Conservation (phyloP, 2,113 vertebrate species). For the Scartelaos histophorus region DNA sequence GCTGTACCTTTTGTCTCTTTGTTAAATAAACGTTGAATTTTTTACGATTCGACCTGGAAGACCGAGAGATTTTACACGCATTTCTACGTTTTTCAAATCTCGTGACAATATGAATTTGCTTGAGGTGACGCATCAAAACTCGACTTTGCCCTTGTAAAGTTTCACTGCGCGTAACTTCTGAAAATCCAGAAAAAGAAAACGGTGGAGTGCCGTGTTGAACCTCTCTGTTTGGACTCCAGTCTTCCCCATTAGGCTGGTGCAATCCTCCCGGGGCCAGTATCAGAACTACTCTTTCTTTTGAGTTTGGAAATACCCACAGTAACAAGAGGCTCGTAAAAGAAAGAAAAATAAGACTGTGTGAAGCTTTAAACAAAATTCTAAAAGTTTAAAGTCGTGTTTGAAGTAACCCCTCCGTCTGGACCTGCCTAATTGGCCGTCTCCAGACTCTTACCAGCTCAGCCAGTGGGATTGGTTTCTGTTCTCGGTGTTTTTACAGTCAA, state of each 20-base stretch:
- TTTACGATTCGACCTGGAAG: too few relatives aligned
- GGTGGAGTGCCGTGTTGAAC: neutral
- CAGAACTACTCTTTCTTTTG: neutral
- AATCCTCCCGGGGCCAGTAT: neutral
- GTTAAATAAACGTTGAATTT: too few relatives aligned
- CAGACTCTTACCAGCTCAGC: neutral
- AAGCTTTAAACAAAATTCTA: neutral
- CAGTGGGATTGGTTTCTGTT: neutral
- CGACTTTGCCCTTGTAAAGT: neutral
- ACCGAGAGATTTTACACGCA: too few relatives aligned
- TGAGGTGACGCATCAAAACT: neutral
- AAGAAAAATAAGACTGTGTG: neutral
- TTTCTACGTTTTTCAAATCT: too few relatives aligned
- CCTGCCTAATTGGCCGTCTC: slow-evolving; percentile 9
- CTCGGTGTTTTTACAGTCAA: neutral
- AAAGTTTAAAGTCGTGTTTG: slow-evolving; percentile 2
- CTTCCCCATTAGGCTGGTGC: slow-evolving; percentile 4
- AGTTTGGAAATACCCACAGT: slow-evolving; percentile 7
- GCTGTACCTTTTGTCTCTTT: too few relatives aligned
- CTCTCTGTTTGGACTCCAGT: neutral
- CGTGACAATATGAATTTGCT: too few relatives aligned
- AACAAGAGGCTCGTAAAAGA: neutral
- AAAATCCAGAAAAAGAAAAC: neutral
- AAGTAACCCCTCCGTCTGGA: slow-evolving; percentile 5
- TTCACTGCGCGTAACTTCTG: neutral